Percentiles rank a stretch among this genome's conserved stretches.
Conservation (phyloP, 2,888 invertebrate genomes). For the Hipparchia semele region DNA sequence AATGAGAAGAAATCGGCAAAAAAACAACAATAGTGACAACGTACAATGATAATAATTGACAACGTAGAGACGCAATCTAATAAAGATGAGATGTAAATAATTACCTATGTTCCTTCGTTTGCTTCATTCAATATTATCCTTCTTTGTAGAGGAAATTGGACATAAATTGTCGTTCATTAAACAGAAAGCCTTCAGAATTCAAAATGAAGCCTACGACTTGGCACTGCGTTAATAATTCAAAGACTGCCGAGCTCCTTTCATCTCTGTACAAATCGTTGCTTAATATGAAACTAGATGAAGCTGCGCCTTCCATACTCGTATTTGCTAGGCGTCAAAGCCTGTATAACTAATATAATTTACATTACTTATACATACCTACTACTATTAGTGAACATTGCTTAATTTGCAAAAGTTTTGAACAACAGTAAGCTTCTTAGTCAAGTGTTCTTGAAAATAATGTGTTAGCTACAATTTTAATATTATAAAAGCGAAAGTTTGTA, state of each 20-base stretch:
- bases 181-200: constrained; percentile 7
- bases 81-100: too few relatives aligned
- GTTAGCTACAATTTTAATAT: too few relatives aligned
- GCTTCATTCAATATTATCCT: constrained; percentile 4
- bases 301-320: not conserved
- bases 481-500: too few relatives aligned
- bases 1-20: too few relatives aligned
- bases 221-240: constrained; percentile 13
- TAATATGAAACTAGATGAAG: constrained; percentile 4
- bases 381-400: too few relatives aligned
- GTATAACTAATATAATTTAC: not conserved
- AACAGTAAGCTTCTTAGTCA: too few relatives aligned
- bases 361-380: not conserved
- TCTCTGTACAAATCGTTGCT: constrained; percentile 13
- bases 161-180: constrained; percentile 10
- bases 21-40: too few relatives aligned
- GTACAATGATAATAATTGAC: too few relatives aligned
- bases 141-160: constrained; percentile 15
- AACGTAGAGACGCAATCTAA: too few relatives aligned
- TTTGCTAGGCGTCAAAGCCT: not conserved
- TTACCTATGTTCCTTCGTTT: not conserved
- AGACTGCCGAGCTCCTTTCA: constrained; percentile 15
- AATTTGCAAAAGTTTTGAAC: too few relatives aligned
- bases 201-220: not conserved
- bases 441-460: too few relatives aligned